Evolutionary conservation across 1,140 invertebrate genomes (phyloP), one percentile per base, ranked within the genome.

Genomic region (Pachyrhynchus sulphureomaculatus): DNA sequence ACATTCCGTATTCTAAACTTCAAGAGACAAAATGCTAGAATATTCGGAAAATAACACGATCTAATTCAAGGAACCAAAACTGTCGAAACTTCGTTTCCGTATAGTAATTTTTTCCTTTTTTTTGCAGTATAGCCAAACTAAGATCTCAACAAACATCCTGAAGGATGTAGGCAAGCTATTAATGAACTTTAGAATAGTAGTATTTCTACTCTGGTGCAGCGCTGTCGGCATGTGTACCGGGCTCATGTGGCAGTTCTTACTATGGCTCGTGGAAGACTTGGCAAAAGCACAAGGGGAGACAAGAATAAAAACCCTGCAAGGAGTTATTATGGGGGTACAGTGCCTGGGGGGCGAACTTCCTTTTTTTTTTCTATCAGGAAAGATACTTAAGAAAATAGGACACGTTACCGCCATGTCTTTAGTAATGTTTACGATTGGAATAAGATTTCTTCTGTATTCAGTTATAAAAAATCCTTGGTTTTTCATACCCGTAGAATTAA

Each of bases 311-410:
- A 89, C 92, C 0, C 72, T 96, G 1, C 86, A 96, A 76, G 94
- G 93, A 1, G 67, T 86, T 0, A 85, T 86, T 3, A 86, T 88
- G 70, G 86, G 86, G 3, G 83, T 94, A 42, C 90, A 94, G 72
- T 91, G 88, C 65, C 88, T 95, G 66, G 77, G 86, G 18, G 94
- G 94, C n/a, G 92, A 96, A 78, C 76, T 94, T 58, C 92, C 92
- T 0, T 92, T 95, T 67, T 91, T 95, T 78, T 93, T 94, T 72
- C 71, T 92, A 10, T 92, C 92, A 13, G 90, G 90, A 17, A 80
- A 77, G 71, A 86, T 96, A 37, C 78, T 96, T 0, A 87, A 87
- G 64, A 90, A 88, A 73, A 76, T 96, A 1, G 93, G 93, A 0
- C 91, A 95, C 70, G 76, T 89, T 0, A 84, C 90, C 68, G 85